Evolutionary conservation across 92 coral and sea anemone genomes (phyloP).

Genomic region (Paragorgia papillata): DNA sequence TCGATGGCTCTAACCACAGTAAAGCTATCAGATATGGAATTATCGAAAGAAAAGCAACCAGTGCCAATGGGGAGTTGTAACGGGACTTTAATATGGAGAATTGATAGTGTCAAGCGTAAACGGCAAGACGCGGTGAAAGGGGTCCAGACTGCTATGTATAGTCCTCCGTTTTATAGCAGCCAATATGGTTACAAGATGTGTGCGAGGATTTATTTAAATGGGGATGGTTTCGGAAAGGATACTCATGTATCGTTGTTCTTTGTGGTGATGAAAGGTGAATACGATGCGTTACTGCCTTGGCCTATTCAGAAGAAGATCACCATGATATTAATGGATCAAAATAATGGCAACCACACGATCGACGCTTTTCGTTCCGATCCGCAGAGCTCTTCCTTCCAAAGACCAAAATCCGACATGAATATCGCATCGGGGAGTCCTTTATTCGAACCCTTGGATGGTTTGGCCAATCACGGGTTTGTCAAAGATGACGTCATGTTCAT

Average conservation of each 20-base stretch:
- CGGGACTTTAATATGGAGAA: not conserved
- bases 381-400: not conserved
- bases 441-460: not conserved
- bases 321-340: conserved; percentile 5
- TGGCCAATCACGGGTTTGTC: conserved; percentile 20
- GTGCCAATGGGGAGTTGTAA: not conserved
- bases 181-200: conserved; percentile 1
- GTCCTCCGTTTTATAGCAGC: conserved; percentile 5
- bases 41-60: no score
- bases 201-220: not conserved
- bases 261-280: conserved; percentile 11
- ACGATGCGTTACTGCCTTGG: not conserved
- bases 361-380: not conserved
- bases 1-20: no score
- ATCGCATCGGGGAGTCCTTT: not conserved
- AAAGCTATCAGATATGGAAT: no score
- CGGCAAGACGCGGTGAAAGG: not conserved
- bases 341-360: not conserved
- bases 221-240: not conserved
- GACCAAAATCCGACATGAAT: conserved; percentile 2
- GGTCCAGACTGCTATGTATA: not conserved
- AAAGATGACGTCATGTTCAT: conserved; percentile 46
- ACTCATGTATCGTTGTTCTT: not conserved
- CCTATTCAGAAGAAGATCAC: not conserved
- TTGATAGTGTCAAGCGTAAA: not conserved